A percentile compares a stretch with the other conserved stretches of the same genome.
Conservation (phyloP, 2,888 invertebrate species). For the Sarcophaga variegata region DNA sequence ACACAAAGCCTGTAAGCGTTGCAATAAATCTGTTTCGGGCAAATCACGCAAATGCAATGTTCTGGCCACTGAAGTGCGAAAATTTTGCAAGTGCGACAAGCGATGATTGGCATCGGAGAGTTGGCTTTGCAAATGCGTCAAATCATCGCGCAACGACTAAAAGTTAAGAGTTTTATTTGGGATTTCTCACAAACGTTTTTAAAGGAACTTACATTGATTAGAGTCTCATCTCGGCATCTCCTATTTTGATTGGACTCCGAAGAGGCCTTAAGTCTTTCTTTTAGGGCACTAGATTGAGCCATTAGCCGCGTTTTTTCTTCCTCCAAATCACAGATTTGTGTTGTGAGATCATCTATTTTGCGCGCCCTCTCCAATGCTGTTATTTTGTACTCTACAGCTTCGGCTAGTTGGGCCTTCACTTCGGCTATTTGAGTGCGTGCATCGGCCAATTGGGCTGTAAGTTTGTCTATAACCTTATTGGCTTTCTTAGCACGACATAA, state of each 20-base stretch:
- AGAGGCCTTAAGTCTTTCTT: conserved; percentile 78
- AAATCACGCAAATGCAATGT: conserved; percentile 88
- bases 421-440: conserved; percentile 91
- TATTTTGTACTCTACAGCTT: conserved; percentile 94
- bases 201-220: conserved; percentile 82
- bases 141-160: conserved; percentile 88
- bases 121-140: conserved; percentile 88
- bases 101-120: conserved; percentile 89
- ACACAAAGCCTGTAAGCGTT: conserved; percentile 90
- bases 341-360: conserved; percentile 92
- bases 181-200: not conserved
- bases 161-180: conserved; percentile 27
- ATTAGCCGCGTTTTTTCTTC: conserved; percentile 86
- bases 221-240: conserved; percentile 80
- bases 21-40: conserved; percentile 89
- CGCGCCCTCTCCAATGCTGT: conserved; percentile 91
- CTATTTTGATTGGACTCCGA: conserved; percentile 80
- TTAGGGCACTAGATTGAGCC: conserved; percentile 77
- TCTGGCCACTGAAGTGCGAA: conserved; percentile 88
- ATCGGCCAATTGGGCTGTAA: conserved; percentile 90
- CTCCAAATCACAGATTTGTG: conserved; percentile 91
- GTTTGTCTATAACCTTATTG: conserved; percentile 91
- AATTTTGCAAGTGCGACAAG: conserved; percentile 90
- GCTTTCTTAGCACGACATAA: conserved; percentile 88
- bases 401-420: conserved; percentile 91